These are phyloP conservation scores for Pseudocheirus occidentalis DNA, from an alignment of 2,797 vertebrate genomes.

Conservation along the genomic window DNA sequence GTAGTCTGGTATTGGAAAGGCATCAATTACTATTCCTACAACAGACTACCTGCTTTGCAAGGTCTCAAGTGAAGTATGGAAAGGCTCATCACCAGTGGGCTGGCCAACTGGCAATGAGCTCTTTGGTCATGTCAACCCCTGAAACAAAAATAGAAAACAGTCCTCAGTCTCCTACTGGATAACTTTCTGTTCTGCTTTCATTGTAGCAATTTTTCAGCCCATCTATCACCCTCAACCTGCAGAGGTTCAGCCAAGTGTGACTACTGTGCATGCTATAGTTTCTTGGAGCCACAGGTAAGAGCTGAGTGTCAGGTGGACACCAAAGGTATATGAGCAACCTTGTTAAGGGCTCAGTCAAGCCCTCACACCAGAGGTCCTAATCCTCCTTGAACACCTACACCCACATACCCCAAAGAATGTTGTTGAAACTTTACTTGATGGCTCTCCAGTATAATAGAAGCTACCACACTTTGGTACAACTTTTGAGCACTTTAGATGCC, in stretches of 20 bases:
- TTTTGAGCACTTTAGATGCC: neutral
- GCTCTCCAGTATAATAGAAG: neutral
- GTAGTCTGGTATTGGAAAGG: neutral
- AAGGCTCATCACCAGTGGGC: neutral
- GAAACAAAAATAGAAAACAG: neutral
- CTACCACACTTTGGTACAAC: neutral
- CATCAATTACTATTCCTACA: neutral
- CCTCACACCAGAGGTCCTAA: neutral
- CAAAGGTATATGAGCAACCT: neutral
- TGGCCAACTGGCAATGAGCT: neutral
- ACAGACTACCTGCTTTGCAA: neutral
- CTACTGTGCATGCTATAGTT: neutral
- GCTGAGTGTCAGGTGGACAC: neutral
- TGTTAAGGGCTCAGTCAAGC: neutral
- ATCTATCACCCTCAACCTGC: neutral
- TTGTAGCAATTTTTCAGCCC: neutral
- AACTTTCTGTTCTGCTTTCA: neutral
- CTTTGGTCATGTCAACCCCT: neutral
- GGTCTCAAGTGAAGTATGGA: neutral
- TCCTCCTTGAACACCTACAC: neutral
- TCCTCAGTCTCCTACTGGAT: neutral
- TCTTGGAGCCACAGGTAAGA: neutral
- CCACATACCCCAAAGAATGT: neutral
- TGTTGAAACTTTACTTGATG: neutral
- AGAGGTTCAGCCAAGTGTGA: neutral